Evolutionary conservation across 2,888 invertebrate genomes (phyloP), one percentile per base, ranked within the genome.

Genomic region (Chloroclystis v-ata): DNA sequence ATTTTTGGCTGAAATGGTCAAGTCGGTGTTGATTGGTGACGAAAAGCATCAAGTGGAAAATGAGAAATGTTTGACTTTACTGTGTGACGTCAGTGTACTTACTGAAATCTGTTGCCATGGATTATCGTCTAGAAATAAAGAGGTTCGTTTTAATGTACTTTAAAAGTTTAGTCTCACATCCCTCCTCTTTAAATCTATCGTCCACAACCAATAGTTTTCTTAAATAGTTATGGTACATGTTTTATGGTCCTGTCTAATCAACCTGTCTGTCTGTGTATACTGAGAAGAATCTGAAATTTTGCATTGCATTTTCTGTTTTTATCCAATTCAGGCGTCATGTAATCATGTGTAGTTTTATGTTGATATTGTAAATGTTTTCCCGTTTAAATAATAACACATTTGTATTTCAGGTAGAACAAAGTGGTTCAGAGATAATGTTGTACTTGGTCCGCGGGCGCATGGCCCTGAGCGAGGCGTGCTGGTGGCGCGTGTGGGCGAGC

Each of bases 91-190:
- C 10, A 82, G 82, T 32, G 73, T 93, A 39, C 64, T 93, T 40
- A 90, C 86, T 1, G 92, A 93, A 78, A 90, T 93, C 26, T 89
- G 91, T 50, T 89, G 90, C 56, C 90, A 91, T 65, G 93, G 93
- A 33, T 62, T 91, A 8, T 84, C 80, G 7, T 88, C 86, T 0
- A 65, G 64, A 16, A 59, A 57, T 6, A 69, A 71, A 60, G 75
- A 78, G 73, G 86, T 80, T n/a, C n/a, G n/a, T n/a, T n/a, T n/a
- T n/a, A n/a, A 44, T 52, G 52, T 46, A 4, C 12, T 13, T 32
- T 1, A 29, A 4, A 24, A 24, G 4, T 5, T 24, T 4, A 24
- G 24, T 24, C 4, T 24, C 24, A n/a, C n/a, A n/a, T n/a, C n/a
- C n/a, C n/a, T n/a, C n/a, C n/a, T n/a, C n/a, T n/a, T n/a, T n/a